Evolutionary conservation across 2,113 vertebrate species (phyloP), one percentile per base, ranked within the genome.

Genomic region (Saguinus imperator): DNA sequence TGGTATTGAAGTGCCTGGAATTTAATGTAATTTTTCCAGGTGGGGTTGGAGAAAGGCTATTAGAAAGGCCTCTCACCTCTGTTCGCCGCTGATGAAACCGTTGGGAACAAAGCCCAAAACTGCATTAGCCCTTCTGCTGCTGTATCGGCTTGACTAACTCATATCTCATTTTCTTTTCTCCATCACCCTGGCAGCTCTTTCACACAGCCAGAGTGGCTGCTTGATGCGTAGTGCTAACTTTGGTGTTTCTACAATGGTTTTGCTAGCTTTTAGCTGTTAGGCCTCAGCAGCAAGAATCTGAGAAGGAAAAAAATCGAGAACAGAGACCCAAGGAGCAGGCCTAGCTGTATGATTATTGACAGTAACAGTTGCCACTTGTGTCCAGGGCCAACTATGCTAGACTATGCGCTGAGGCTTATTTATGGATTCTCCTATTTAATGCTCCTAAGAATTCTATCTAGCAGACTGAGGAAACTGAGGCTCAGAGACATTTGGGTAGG

Each of bases 41-140:
- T 94, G 91, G 91, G 61, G 80, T 68, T 95, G 72, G 89, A 87
- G 96, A 88, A 92, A 93, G 93, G 91, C 95, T 96, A 17, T 96
- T 94, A 91, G 88, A 89, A 58, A 9, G 70, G 91, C 77, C 89
- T 87, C 86, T 89, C 80, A 92, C 95, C 93, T 94, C 91, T 85
- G 37, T 79, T 83, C 83, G 52, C 66, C 73, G 80, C 76, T 94
- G 93, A 93, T 94, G 91, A 91, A 96, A 66, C 94, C 45, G 23
- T 23, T 89, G 95, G 97, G 97, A 98, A 89, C 93, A 68, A 87
- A 98, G 96, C 97, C 98, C 96, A 95, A 83, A 94, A 80, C 57
- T 91, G 18, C 97, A 97, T 96, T 96, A 97, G 96, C 82, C 27
- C 25, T 45, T 80, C 85, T 43, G 95, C 83, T 89, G 93, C 95